Evolutionary conservation across 2,113 vertebrate genomes (phyloP).

Genomic region (Petrocephalus microphthalmus): DNA sequence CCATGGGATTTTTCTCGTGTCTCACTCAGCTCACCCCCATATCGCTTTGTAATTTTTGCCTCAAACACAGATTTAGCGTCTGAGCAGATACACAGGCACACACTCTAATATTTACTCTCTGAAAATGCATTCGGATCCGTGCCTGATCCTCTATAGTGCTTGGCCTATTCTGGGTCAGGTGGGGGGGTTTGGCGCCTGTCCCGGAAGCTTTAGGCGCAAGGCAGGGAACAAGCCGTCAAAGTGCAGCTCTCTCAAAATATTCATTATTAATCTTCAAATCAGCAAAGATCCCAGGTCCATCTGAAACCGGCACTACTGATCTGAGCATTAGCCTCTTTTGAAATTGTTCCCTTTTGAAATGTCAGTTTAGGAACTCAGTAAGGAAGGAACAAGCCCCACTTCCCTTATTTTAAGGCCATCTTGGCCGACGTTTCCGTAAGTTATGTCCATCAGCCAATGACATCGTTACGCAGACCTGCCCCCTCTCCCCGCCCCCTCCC

Average conservation of each 20-base stretch:
- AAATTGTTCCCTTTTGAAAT: neutral
- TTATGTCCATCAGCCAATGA: neutral
- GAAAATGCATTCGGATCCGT: neutral
- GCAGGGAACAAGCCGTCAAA: neutral
- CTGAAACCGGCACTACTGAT: neutral
- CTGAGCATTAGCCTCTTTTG: neutral
- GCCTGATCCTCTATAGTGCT: neutral
- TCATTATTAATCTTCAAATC: neutral
- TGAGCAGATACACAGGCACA: neutral
- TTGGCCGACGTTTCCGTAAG: neutral
- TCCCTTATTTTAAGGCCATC: neutral
- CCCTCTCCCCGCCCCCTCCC: neutral
- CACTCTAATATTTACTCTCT: neutral
- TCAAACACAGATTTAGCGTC: neutral
- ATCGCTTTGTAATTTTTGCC: neutral
- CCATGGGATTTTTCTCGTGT: neutral
- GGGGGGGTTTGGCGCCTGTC: neutral
- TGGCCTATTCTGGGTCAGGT: neutral
- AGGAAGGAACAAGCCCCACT: neutral
- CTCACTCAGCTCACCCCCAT: neutral
- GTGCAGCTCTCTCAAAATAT: neutral
- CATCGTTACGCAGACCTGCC: neutral
- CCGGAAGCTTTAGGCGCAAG: neutral
- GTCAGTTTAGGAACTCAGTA: neutral
- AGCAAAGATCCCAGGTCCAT: neutral